Evolutionary conservation across 2,797 vertebrate genomes (phyloP), one percentile per base, ranked within the genome.

Genomic region (Rhinophrynus dorsalis): DNA sequence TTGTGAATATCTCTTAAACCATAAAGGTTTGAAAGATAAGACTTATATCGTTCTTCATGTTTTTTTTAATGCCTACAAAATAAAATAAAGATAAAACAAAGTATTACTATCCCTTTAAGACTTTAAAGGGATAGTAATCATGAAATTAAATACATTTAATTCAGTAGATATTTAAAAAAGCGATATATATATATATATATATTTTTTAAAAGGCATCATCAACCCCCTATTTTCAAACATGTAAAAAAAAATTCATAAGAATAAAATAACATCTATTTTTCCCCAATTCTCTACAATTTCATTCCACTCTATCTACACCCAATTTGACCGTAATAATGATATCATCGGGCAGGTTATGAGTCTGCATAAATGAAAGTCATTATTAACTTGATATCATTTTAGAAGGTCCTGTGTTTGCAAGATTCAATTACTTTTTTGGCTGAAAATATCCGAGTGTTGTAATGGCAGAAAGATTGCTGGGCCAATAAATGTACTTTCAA

Each of bases 331-430:
- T n/a, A 32, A 26, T 24, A 47, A 42, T 24, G 32, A 47, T 42
- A 50, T 42, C 23, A 27, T 48, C 27, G 42, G 48, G 30, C 21
- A n/a, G 3, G 59, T 17, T 55, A 33, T 50, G 52, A 50, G 52
- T 57, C 62, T 54, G 62, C 45, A 59, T 59, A 59, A 32, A 51
- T 20, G 54, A 51, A 64, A 66, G 44, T 52, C 60, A 66, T 73
- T 73, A 65, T 45, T 50, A 38, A 52, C 44, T 33, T 51, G 23
- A 65, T 72, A 73, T 52, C 38, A 66, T 66, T 57, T 48, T 65
- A 60, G 26, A 21, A 40, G 52, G 37, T 35, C 35, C 12, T 20
- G 24, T 24, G 35, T 42, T 51, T 32, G 20, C 60, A 44, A 59
- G 37, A 59, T 52, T 52, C 45, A 50, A 66, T 52, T 65, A 51